Conservation (phyloP, 92 coral and sea anemone genomes). For the Epizoanthus illoricatus region DNA sequence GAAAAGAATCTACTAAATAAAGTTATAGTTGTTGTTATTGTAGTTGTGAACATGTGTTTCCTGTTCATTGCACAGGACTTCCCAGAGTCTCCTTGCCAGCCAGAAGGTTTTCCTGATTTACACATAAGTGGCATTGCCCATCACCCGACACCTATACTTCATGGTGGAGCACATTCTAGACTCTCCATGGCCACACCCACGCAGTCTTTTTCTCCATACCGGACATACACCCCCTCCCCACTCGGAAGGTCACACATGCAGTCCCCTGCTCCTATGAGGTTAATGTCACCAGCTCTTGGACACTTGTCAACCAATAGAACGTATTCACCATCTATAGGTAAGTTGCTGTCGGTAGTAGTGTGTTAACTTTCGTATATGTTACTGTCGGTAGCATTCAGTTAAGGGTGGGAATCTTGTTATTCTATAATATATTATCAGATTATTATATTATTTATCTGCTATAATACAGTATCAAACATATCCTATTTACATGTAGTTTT, state of each 20-base stretch:
- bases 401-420: not conserved
- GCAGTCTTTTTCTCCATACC: slow-evolving; percentile 66
- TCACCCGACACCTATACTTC: slow-evolving; percentile 79
- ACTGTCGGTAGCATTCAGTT: not conserved
- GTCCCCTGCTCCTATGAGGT: slow-evolving; percentile 70
- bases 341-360: slow-evolving; percentile 4
- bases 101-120: slow-evolving; percentile 55
- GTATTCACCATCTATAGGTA: slow-evolving; percentile 71
- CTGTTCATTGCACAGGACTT: slow-evolving; percentile 59
- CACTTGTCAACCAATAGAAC: slow-evolving; percentile 59
- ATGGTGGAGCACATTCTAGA: slow-evolving; percentile 81
- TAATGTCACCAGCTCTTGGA: slow-evolving; percentile 79
- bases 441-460: no score
- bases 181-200: slow-evolving; percentile 85
- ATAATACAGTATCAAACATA: no score
- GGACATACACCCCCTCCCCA: slow-evolving; percentile 74
- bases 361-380: no score
- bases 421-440: no score
- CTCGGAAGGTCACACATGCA: slow-evolving; percentile 61
- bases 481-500: not conserved
- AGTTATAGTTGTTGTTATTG: no score
- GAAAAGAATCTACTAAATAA: no score
- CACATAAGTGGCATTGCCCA: slow-evolving; percentile 52
- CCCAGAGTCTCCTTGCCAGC: slow-evolving; percentile 73
- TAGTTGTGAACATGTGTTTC: not conserved